Evolutionary conservation across 2,888 invertebrate genomes (phyloP), one percentile per base, ranked within the genome.

Genomic region (Mesoligia furuncula): DNA sequence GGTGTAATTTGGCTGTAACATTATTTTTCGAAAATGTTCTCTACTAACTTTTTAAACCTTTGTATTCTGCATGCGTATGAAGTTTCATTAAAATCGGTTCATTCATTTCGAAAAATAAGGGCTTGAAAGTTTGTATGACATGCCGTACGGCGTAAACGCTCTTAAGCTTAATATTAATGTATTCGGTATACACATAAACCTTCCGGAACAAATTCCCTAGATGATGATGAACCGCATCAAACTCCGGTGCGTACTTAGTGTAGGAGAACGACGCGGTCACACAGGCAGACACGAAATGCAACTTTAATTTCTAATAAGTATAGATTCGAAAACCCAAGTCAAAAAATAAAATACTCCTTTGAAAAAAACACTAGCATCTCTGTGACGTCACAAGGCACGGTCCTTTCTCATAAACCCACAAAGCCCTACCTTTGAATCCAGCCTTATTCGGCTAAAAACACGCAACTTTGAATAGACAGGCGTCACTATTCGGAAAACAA

Each of bases 401-500:
- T 62, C 17, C 54, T 67, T 54, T 45, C 48, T 61, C 48, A 36
- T 20, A 69, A 68, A 69, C 64, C 67, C 13, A 36, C 66, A 64
- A 66, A 83, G 45, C 76, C 64, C 66, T 73, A 72, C 80, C 71
- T 85, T 73, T 76, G 81, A 69, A 69, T 81, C 66, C 51, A 65
- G 57, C 51, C 72, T 71, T 75, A 72, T 72, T 79, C 59, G 66
- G 64, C 76, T 73, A 84, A 83, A 83, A 78, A 80, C 70, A 85
- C 77, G 74, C 70, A 86, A 86, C 80, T 87, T 86, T 85, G 87
- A 87, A 88, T 87, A 87, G 88, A 78, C 87, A 76, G 77, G 81
- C 80, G 76, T 87, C 83, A 79, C 87, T 83, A 88, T 88, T 85
- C 88, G 66, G 59, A 83, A 88, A 89, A 91, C 90, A 91, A 90